These are phyloP conservation scores for Tetropium fuscum DNA, from an alignment of 2,888 invertebrate species.

Conservation along the genomic window DNA sequence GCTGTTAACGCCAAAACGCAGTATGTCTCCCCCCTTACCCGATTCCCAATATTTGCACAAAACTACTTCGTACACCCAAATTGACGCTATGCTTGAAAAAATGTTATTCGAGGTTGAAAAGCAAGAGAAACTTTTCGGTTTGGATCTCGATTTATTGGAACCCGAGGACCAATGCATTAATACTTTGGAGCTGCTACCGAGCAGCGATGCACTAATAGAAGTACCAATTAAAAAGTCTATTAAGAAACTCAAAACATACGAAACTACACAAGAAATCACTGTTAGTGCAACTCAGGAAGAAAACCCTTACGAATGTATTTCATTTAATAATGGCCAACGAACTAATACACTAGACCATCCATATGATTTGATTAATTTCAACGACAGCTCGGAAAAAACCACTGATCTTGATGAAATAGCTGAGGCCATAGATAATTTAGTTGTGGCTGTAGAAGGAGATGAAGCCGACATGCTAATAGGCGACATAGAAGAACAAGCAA, in stretches of 20 bases:
- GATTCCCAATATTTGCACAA: slow-evolving; percentile 36
- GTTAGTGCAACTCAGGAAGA: slow-evolving; percentile 37
- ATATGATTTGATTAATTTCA: slow-evolving; percentile 53
- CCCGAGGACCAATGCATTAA: slow-evolving; percentile 56
- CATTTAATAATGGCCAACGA: slow-evolving; percentile 35
- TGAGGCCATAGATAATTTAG: slow-evolving; percentile 44
- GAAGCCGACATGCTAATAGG: slow-evolving; percentile 46
- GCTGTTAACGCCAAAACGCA: slow-evolving; percentile 57
- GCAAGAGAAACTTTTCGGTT: slow-evolving; percentile 59
- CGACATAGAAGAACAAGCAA: slow-evolving; percentile 44
- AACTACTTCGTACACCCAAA: slow-evolving; percentile 61
- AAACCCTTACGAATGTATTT: slow-evolving; percentile 39
- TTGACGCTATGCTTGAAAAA: slow-evolving; percentile 63
- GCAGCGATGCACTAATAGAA: slow-evolving; percentile 63
- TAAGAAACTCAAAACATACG: slow-evolving; percentile 55
- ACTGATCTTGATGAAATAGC: slow-evolving; percentile 41
- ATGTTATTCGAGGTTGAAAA: slow-evolving; percentile 65
- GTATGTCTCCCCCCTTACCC: slow-evolving; percentile 40
- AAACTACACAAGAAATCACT: slow-evolving; percentile 58
- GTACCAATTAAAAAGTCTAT: slow-evolving; percentile 62
- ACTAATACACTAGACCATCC: slow-evolving; percentile 39
- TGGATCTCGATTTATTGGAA: slow-evolving; percentile 58
- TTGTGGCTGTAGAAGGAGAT: slow-evolving; percentile 51
- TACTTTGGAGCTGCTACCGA: slow-evolving; percentile 60
- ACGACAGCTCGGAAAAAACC: slow-evolving; percentile 14